These are phyloP conservation scores for Erebia palarica DNA, from an alignment of 2,888 invertebrate species.

Conservation along the genomic window DNA sequence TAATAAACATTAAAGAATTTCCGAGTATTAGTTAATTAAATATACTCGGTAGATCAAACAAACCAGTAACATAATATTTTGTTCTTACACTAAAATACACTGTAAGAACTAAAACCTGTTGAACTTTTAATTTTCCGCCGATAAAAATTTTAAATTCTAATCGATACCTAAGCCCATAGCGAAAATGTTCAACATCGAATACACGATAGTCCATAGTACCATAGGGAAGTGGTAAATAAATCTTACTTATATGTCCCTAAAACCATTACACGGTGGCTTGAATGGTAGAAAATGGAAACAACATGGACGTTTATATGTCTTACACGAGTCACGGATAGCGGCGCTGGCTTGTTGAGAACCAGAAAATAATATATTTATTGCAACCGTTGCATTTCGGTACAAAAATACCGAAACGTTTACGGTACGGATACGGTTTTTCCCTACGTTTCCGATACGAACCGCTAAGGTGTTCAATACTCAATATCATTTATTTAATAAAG, in stretches of 20 bases:
- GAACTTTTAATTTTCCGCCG: slow-evolving; percentile 11
- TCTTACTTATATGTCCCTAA: slow-evolving; percentile 33
- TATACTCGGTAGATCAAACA: not conserved
- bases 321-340: slow-evolving; percentile 13
- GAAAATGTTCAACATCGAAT: slow-evolving; percentile 21
- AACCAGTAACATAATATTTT: not conserved
- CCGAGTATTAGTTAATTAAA: no score
- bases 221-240: slow-evolving; percentile 29
- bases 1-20: no score
- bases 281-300: slow-evolving; percentile 25
- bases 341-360: not conserved
- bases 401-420: not conserved
- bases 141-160: slow-evolving; percentile 20
- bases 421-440: no score
- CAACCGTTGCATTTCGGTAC: not conserved
- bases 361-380: slow-evolving; percentile 16
- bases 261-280: slow-evolving; percentile 21
- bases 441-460: no score
- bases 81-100: not conserved
- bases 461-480: no score
- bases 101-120: slow-evolving; percentile 9
- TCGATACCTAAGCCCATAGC: slow-evolving; percentile 8
- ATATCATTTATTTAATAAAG: no score
- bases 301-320: slow-evolving; percentile 23
- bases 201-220: slow-evolving; percentile 18